Base-by-base conservation (phyloP, 2,113 vertebrate genomes). In the Hippocampus guttulatus region DNA sequence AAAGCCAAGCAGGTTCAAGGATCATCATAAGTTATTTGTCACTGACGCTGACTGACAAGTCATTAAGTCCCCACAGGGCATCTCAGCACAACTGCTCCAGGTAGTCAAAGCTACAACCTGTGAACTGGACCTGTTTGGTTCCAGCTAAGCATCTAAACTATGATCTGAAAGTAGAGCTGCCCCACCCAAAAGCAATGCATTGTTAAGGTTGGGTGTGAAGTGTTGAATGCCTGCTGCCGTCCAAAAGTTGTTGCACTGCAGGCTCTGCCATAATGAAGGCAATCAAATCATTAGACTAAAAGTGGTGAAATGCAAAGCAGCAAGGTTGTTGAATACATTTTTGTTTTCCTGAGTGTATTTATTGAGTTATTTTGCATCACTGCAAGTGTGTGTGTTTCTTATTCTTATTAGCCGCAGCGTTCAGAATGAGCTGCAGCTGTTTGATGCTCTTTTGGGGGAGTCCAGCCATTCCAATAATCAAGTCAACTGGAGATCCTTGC, bases 1-100 rank as follows among this genome's bases (percentile, higher is more conserved):
- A 47, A 8, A 30, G 0, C n/a, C 52, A 33, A 2, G 12, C 14
- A 25, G 33, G 45, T 71, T 73, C 23, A 67, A 40, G 27, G 2
- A 5, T 27, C 14, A 8, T 57, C 52, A 18, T 49, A 61, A n/a
- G 57, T 75, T 73, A 77, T 64, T 74, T 25, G 40, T 16, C n/a
- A 21, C 20, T 78, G 5, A 77, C 16, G 33, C 21, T 68, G 61
- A 78, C 3, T 63, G 70, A 80, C 74, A 74, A 25, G 71, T 40
- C 0, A 5, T 6, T 27, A 18, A 30, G n/a, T 15, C 30, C 11
- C 65, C 66, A 65, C 30, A 57, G 16, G 64, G 21, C 10, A 41
- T 71, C 41, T 38, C 33, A 10, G 7, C 4, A 0, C 9, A 3
- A 23, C 20, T 51, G 9, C 69, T 7, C n/a, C 15, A 23, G 70